phyloP scores from a whole-genome alignment of 2,113 vertebrate genomes.

The Ceyx margarethae region DNA sequence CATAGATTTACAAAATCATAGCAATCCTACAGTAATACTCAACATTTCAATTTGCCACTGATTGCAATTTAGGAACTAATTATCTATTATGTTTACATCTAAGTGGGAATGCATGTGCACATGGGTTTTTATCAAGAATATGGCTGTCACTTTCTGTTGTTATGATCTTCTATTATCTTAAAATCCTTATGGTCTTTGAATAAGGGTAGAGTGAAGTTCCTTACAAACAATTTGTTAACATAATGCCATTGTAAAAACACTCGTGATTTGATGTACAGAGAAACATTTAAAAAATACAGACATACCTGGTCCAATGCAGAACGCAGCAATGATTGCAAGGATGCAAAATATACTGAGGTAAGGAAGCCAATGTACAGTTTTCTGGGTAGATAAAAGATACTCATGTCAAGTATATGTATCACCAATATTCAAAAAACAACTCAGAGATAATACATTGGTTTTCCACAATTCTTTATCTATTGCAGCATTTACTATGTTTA shows the following conservation, averaged over 20 bases:
- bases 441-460: neutral
- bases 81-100: neutral
- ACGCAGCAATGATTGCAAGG: constrained; percentile 87
- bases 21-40: neutral
- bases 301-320: constrained; percentile 94
- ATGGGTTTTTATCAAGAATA: neutral
- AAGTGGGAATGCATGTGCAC: neutral
- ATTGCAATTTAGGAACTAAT: neutral
- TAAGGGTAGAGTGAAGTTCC: neutral
- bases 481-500: neutral
- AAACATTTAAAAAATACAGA: neutral
- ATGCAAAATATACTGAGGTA: constrained; percentile 88
- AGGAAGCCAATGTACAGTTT: constrained; percentile 80
- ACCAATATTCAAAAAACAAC: neutral
- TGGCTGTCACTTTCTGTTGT: neutral
- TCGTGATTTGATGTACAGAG: neutral
- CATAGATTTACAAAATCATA: neutral
- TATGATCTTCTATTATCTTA: neutral
- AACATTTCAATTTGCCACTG: neutral
- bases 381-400: constrained; percentile 62
- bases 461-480: neutral
- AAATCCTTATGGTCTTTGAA: neutral
- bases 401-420: accelerated
- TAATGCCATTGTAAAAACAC: neutral
- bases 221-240: neutral